Evolutionary conservation across 2,888 invertebrate genomes (phyloP), one percentile per base, ranked within the genome.

Genomic region (Anticlea derivata): DNA sequence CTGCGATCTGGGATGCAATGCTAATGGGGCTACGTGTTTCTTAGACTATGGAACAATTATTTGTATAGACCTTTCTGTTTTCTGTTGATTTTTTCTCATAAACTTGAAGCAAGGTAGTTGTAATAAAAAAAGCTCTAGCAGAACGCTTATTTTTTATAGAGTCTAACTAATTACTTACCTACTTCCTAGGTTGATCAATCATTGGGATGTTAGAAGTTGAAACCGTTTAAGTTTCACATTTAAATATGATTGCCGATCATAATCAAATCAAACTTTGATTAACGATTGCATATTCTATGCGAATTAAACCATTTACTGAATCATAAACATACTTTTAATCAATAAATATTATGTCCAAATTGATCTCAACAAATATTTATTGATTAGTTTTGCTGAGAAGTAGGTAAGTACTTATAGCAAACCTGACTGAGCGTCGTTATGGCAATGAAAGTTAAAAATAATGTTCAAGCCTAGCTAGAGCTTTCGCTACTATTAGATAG

Each of bases 261-360:
- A 53, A 60, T 57, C 55, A 51, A 58, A 55, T 60, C 56, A 52
- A 37, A 52, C 26, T 55, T 58, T 60, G 60, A 64, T 65, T 56
- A 57, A 64, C 48, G 60, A 58, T 57, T 55, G 54, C 55, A 58
- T 31, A 41, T 41, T 55, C 55, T 50, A 59, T 58, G 55, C 49
- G 59, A 62, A 61, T 62, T 41, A 27, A 50, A 38, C 31, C 38
- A 47, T 44, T 40, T 47, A 55, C 49, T 22, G 30, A 37, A 48
- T 45, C 50, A 46, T 61, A 56, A 57, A 61, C 58, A 51, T 48
- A 54, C 44, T 56, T 58, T 45, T 43, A 39, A 50, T 27, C 46
- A 40, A 55, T 55, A 59, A 52, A 55, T 56, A 50, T 33, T 56
- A 50, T 33, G 45, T 52, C 50, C 34, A 43, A 52, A 50, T 56